phyloP scores from a whole-genome alignment of 2,888 invertebrate species.

The Malachius bipustulatus region DNA sequence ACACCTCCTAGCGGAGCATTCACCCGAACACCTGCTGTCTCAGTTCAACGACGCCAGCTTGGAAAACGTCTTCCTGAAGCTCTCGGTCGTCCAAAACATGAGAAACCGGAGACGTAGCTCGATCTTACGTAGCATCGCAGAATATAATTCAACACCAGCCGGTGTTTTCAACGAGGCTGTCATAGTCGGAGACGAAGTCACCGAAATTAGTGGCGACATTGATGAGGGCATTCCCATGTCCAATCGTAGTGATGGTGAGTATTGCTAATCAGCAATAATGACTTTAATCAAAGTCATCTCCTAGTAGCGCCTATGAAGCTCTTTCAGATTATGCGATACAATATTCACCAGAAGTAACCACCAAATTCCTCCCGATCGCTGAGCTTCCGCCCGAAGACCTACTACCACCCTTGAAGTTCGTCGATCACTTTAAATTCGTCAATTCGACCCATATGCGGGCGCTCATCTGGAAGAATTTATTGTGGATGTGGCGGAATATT shows the following conservation, averaged over 20 bases:
- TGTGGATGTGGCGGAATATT: constrained; percentile 76
- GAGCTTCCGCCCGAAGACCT: constrained; percentile 63
- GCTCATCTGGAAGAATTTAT: constrained; percentile 76
- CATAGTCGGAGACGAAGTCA: constrained; percentile 52
- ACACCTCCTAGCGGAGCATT: constrained; percentile 69
- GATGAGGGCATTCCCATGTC: constrained; percentile 75
- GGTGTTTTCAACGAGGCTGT: constrained; percentile 53
- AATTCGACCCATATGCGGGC: constrained; percentile 65
- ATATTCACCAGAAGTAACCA: constrained; percentile 42
- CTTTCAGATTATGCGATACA: constrained; percentile 41
- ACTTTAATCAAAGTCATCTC: no score
- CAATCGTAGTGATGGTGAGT: constrained; percentile 47
- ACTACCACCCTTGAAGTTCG: constrained; percentile 39
- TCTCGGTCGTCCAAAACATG: constrained; percentile 69
- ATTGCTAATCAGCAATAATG: no score
- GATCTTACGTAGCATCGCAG: constrained; percentile 63
- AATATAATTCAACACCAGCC: constrained; percentile 51
- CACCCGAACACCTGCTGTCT: constrained; percentile 57
- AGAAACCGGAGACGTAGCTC: constrained; percentile 70
- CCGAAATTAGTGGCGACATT: constrained; percentile 77
- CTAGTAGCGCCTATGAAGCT: no score
- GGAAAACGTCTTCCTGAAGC: constrained; percentile 71
- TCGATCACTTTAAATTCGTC: constrained; percentile 49
- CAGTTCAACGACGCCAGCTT: constrained; percentile 62
- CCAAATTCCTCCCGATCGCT: constrained; percentile 32